phyloP scores from a whole-genome alignment of 2,797 vertebrate genomes.

The Aselliscus stoliczkanus region DNA sequence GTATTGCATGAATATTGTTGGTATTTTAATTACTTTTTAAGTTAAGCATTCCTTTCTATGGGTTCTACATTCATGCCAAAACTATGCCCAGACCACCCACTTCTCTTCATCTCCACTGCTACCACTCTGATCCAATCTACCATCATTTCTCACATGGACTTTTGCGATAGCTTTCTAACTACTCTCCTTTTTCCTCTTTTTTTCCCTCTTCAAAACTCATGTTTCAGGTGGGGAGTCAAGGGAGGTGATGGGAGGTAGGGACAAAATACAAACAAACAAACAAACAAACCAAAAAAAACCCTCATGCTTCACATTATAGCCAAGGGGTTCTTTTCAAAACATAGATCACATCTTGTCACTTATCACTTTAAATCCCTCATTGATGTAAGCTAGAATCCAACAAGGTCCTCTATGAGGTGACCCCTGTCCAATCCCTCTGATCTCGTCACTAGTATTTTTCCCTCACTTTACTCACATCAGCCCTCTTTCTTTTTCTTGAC shows the following conservation, averaged over 20 bases:
- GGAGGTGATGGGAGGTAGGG: too few relatives aligned
- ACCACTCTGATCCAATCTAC: background rate
- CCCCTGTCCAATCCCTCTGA: background rate
- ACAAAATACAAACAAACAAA: too few relatives aligned
- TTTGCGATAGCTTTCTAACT: background rate
- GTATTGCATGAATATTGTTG: too few relatives aligned
- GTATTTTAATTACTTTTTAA: background rate
- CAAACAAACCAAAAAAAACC: too few relatives aligned
- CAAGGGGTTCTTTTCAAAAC: background rate
- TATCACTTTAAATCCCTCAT: background rate
- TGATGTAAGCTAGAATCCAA: background rate
- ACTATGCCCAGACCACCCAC: background rate
- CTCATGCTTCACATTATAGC: background rate
- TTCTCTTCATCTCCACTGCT: background rate
- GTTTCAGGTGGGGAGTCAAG: too few relatives aligned
- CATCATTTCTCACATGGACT: background rate
- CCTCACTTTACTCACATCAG: background rate
- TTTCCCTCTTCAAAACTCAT: background rate
- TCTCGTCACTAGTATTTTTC: background rate
- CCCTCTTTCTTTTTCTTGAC: background rate
- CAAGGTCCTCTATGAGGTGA: background rate
- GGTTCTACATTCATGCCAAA: background rate
- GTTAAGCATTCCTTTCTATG: background rate
- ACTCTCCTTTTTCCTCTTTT: background rate
- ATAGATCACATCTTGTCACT: background rate